Conservation (phyloP, 2,113 vertebrate genomes). For the Calidris pygmaea region DNA sequence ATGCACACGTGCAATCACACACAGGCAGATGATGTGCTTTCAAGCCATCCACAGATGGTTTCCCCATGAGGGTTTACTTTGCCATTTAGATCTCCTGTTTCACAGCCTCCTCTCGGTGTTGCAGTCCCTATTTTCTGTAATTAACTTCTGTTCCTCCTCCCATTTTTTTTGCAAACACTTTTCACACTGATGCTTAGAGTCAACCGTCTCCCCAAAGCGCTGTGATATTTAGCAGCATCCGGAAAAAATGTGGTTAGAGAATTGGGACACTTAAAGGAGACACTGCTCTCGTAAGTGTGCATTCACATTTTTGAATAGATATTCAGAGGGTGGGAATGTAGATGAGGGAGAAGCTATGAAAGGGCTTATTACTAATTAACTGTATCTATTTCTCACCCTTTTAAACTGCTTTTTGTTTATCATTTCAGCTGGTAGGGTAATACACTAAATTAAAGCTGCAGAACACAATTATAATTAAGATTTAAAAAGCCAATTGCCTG, state of each 20-base stretch:
- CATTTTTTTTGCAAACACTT: background rate
- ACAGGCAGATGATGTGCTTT: background rate
- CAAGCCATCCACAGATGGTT: background rate
- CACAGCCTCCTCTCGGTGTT: background rate
- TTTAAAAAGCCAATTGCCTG: constrained; percentile 70
- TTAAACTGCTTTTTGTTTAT: constrained; percentile 66
- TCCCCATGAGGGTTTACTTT: constrained; percentile 22
- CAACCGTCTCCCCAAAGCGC: constrained; percentile 22
- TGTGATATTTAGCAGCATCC: constrained; percentile 48
- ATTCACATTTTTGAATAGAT: constrained; percentile 61
- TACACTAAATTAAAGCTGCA: constrained; percentile 67
- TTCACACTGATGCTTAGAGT: background rate
- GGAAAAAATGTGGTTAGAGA: constrained; percentile 54
- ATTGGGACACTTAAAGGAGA: constrained; percentile 60
- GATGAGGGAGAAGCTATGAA: constrained; percentile 51
- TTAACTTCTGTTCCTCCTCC: constrained; percentile 13
- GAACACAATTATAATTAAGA: constrained; percentile 77
- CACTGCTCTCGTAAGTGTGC: constrained; percentile 12
- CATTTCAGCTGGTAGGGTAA: constrained; percentile 59
- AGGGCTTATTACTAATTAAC: constrained; percentile 62
- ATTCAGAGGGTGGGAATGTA: constrained; percentile 43
- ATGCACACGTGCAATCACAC: background rate
- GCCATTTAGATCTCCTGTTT: constrained; percentile 50
- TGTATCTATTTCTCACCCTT: constrained; percentile 15
- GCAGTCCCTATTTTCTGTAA: background rate